Percentiles rank a stretch among this genome's conserved stretches.
Conservation (phyloP, 2,888 invertebrate genomes). For the Dascillus cervinus region DNA sequence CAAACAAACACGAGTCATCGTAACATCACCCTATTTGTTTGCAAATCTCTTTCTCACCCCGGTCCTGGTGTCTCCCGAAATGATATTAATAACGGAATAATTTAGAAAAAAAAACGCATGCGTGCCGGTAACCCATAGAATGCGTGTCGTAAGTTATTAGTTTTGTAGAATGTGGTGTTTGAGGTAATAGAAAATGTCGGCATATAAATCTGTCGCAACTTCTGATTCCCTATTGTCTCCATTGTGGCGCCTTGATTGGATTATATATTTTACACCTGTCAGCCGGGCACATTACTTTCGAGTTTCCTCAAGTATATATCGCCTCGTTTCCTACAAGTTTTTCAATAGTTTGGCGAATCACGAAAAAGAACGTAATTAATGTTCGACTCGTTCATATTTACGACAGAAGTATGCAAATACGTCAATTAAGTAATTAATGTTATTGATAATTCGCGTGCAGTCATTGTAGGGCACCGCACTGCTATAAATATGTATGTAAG, state of each 20-base stretch:
- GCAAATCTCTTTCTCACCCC: constrained; percentile 5
- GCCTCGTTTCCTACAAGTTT: too few relatives aligned
- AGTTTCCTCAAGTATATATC: neutral
- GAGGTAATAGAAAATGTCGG: constrained; percentile 22
- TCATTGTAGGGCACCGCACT: constrained; percentile 20
- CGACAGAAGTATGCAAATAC: constrained; percentile 38
- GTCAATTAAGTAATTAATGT: constrained; percentile 44
- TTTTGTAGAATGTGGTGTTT: constrained; percentile 17
- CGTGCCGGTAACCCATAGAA: constrained; percentile 6
- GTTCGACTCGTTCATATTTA: too few relatives aligned
- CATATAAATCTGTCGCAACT: constrained; percentile 39
- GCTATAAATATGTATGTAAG: constrained; percentile 29
- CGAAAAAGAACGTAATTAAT: too few relatives aligned
- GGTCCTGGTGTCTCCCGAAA: neutral
- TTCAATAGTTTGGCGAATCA: too few relatives aligned
- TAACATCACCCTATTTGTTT: constrained; percentile 9
- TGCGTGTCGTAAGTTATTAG: constrained; percentile 21
- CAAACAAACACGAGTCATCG: constrained; percentile 40
- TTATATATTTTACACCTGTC: constrained; percentile 36
- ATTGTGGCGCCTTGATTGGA: constrained; percentile 39
- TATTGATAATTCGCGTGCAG: constrained; percentile 42
- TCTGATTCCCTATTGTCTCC: constrained; percentile 40
- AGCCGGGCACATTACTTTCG: constrained; percentile 11
- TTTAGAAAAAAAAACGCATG: too few relatives aligned
- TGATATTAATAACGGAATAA: neutral